phyloP scores from a whole-genome alignment of 1,140 invertebrate genomes.

The Probaryconus sp. region DNA sequence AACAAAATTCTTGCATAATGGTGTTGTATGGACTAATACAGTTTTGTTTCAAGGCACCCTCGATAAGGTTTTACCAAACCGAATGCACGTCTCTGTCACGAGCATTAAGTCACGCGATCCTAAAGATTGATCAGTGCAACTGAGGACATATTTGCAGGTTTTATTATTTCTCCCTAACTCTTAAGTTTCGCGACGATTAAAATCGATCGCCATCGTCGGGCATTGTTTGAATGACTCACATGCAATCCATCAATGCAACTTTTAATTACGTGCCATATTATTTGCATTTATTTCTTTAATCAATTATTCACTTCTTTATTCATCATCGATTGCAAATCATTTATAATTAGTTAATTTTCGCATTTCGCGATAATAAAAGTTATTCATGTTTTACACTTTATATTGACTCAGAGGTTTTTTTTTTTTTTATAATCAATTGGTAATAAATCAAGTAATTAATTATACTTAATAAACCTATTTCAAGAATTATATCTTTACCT shows the following conservation, averaged over 20 bases:
- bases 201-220: constrained; percentile 20
- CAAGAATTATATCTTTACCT: too few species aligned
- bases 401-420: too few species aligned
- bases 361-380: too few species aligned
- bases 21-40: constrained; percentile 32
- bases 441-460: too few species aligned
- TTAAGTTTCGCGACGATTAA: constrained; percentile 37
- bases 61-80: constrained; percentile 23
- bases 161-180: constrained; percentile 34
- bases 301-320: too few species aligned
- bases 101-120: constrained; percentile 53
- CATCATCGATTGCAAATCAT: too few species aligned
- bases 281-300: too few species aligned
- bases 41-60: constrained; percentile 12
- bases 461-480: too few species aligned
- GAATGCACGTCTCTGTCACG: constrained; percentile 30
- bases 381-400: too few species aligned
- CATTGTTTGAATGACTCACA: not conserved
- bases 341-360: too few species aligned
- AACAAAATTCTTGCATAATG: too few species aligned
- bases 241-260: constrained; percentile 8
- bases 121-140: constrained; percentile 50
- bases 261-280: not conserved
- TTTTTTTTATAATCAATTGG: too few species aligned
- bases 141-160: constrained; percentile 46